Base-by-base conservation (phyloP, 2,888 invertebrate genomes). In the Dryococelus australis region DNA sequence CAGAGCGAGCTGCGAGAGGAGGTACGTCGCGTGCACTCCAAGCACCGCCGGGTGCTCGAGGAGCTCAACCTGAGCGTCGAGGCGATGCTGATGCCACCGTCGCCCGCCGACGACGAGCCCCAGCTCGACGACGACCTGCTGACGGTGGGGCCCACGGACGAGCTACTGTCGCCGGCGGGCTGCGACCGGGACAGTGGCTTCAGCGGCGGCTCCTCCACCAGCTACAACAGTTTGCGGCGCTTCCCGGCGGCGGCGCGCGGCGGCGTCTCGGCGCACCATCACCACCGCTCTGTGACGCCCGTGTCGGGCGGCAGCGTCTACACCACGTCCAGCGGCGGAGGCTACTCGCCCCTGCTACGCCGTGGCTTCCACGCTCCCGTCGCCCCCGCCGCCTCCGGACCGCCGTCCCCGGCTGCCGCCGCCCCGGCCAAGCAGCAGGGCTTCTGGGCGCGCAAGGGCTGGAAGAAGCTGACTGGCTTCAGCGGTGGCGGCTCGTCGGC, bases 31-130 rank as follows among this genome's bases (percentile, higher is more conserved):
- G 97, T 98, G 86, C 97, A 97, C 92, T 96, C 95, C 89, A 94
- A 96, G 87, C 97, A 98, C 92, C 95, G 96, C 90, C 94, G 96
- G 91, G 96, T 97, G 90, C 94, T 98, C 89, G 97, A 97, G 84
- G 97, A 98, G 92, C 93, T 98, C 88, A 97, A 97, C 93, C 94
- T 98, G 88, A 96, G 97, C 90, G 96, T 97, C 84, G 97, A 98
- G 93, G 97, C 97, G 84, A 97, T 98, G 97, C 93, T 98, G 89
- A 98, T 97, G 97, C 97, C 97, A 95, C 95, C 83, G 87, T 28
- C 83, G 9, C 83, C 35, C 83, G n/a, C 79, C 79, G 79, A 26
- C 79, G 79, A 26, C n/a, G 83, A 83, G 16, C 28, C 13, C 12
- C 28, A 26, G 8, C 28, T 28, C 83, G 91, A 92, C 86, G 96